Evolutionary conservation across 2,797 vertebrate species (phyloP), one percentile per base, ranked within the genome.

Genomic region (Crenichthys baileyi): DNA sequence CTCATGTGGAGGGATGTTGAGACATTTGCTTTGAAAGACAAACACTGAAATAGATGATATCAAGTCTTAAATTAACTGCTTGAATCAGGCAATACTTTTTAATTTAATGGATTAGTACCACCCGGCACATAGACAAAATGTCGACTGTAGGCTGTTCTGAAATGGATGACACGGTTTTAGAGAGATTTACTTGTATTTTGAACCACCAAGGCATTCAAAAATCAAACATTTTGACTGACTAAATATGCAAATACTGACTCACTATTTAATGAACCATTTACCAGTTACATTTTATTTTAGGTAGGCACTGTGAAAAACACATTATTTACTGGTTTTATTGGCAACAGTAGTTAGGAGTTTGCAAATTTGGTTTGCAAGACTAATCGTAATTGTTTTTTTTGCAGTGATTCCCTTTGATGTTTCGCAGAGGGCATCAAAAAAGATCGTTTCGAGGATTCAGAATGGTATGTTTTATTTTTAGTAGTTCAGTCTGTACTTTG

Each of bases 391-490:
- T 15, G 0, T 60, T 90, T 29, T 87, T 87, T 84, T 90, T 87
- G 44, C 80, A 94, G 93, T 82, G 4, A 74, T 83, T 87, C 20
- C 44, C 5, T 29, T 67, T 31, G 76, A 74, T 44, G 70, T 58
- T 84, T 80, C 20, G 29, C 63, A 48, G 71, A 82, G 50, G 65
- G 67, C 31, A 29, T 76, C 46, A 71, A 79, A 81, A 84, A 78
- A 8, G 73, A 56, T 71, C n/a, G 16, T 67, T 80, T 77, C 31
- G 72, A 58, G 53, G 8, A 18, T 31, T n/a, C 29, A 0, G 84
- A 91, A 92, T 88, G 94, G 94, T 95, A 95, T 63, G 93, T 92
- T 79, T 73, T 75, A 58, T 67, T 79, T 84, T 48, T 50, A 56
- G 5, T 22, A 5, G 2, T 53, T 24, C 0, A 76, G 39, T 5